Percentiles rank a stretch among this genome's conserved stretches.
phyloP scores from a whole-genome alignment of 1,140 invertebrate genomes.

The Triops longicaudatus region DNA sequence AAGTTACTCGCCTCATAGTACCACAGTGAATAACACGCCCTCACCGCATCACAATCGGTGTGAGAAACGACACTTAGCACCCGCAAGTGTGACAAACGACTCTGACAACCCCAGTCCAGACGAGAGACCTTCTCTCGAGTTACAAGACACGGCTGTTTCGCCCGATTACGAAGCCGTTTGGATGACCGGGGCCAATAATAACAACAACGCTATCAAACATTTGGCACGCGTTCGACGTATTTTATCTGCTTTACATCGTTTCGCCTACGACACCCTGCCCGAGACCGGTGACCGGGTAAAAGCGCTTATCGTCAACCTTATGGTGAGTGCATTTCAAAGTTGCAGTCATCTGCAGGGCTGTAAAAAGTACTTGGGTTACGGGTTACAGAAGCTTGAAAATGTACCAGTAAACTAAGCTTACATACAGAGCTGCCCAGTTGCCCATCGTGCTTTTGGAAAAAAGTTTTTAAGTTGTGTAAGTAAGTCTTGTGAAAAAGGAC shows the following conservation, averaged over 20 bases:
- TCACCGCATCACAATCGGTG: not conserved
- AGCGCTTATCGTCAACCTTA: not conserved
- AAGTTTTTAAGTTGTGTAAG: not conserved
- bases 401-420: not conserved
- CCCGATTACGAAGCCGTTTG: constrained; percentile 9
- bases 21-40: not conserved
- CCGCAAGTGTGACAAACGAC: not conserved
- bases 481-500: constrained; percentile 9
- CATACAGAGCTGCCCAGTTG: not conserved
- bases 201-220: constrained; percentile 12
- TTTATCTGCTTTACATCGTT: not conserved
- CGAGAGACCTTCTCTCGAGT: not conserved
- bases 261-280: not conserved
- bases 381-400: not conserved
- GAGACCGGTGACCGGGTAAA: not conserved
- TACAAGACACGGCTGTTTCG: not conserved
- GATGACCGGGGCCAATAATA: not conserved
- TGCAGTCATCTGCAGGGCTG: no score
- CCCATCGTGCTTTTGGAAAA: not conserved
- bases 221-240: not conserved
- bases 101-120: not conserved
- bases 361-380: no score
- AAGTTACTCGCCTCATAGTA: not conserved
- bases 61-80: not conserved
- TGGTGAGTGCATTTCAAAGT: not conserved